Percentiles rank a stretch among this genome's conserved stretches.
Conservation (phyloP, 1,140 invertebrate genomes). For the Cecropterus lyciades region DNA sequence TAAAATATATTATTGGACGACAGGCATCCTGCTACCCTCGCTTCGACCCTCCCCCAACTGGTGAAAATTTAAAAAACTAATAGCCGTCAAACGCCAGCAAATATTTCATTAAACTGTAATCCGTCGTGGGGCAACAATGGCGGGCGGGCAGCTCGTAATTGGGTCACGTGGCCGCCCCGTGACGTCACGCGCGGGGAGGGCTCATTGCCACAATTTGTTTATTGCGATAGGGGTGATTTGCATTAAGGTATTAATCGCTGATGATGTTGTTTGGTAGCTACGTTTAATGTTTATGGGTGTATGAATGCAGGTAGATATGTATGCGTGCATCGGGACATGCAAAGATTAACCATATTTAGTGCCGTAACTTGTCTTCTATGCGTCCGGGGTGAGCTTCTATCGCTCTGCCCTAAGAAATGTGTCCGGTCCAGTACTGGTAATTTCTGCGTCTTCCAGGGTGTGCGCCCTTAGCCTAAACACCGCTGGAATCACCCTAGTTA, state of each 20-base stretch:
- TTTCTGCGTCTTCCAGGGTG: too few relatives aligned
- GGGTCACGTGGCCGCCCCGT: constrained; percentile 33
- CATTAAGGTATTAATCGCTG: constrained; percentile 13
- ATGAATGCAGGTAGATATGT: too few relatives aligned
- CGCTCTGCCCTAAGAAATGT: too few relatives aligned
- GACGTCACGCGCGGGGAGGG: constrained; percentile 10
- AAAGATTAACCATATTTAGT: too few relatives aligned
- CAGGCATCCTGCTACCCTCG: not conserved
- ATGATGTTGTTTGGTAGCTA: not conserved
- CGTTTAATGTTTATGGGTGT: not conserved
- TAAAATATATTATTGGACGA: not conserved
- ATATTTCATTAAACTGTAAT: constrained; percentile 39
- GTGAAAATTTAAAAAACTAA: constrained; percentile 29
- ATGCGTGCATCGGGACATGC: too few relatives aligned
- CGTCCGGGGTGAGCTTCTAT: too few relatives aligned
- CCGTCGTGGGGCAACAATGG: constrained; percentile 27
- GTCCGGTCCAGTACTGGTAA: too few relatives aligned
- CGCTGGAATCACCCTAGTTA: too few relatives aligned
- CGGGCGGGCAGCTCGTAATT: constrained; percentile 34
- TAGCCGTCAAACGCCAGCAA: constrained; percentile 37
- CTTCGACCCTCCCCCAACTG: not conserved
- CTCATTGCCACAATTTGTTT: constrained; percentile 32
- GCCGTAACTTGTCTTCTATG: too few relatives aligned
- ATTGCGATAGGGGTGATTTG: constrained; percentile 28
- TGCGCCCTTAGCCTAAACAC: too few relatives aligned